These are phyloP conservation scores for Drosophila takahashii DNA, from an alignment of 1,140 invertebrate species.

Conservation along the genomic window DNA sequence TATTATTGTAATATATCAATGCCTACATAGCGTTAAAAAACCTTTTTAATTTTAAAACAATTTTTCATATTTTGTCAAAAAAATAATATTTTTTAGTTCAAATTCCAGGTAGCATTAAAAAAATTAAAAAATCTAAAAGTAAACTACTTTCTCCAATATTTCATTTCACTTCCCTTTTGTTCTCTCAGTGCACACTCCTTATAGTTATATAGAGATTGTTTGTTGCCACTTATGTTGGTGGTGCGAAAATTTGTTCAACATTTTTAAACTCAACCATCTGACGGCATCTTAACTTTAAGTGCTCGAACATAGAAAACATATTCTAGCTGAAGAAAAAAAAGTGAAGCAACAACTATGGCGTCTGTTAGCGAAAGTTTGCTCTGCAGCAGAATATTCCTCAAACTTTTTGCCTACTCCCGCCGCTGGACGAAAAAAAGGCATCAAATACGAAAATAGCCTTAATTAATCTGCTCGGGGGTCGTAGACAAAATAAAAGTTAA, in stretches of 20 bases:
- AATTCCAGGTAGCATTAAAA: too few relatives aligned
- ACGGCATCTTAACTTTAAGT: conserved; percentile 37
- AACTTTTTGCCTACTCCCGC: conserved; percentile 25
- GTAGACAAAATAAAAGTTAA: conserved; percentile 20
- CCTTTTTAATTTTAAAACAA: too few relatives aligned
- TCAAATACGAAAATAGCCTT: conserved; percentile 48
- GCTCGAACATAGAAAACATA: conserved; percentile 37
- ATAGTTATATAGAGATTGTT: conserved; percentile 22
- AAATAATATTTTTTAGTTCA: too few relatives aligned
- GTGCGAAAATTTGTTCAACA: conserved; percentile 28
- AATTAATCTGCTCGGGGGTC: conserved; percentile 63
- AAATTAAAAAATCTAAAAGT: too few relatives aligned
- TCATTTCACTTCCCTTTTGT: not conserved
- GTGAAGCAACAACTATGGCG: conserved; percentile 29
- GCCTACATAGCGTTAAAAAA: too few relatives aligned
- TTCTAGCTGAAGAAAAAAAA: conserved; percentile 7
- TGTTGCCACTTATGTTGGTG: conserved; percentile 25
- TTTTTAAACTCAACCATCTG: conserved; percentile 43
- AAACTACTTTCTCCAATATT: not conserved
- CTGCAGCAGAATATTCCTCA: conserved; percentile 16
- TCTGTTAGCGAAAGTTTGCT: conserved; percentile 28
- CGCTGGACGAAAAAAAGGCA: conserved; percentile 5
- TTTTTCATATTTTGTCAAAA: too few relatives aligned
- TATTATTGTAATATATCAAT: too few relatives aligned
- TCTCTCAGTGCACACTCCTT: conserved; percentile 8